phyloP scores from a whole-genome alignment of 2,113 vertebrate species.

The Lontra canadensis region DNA sequence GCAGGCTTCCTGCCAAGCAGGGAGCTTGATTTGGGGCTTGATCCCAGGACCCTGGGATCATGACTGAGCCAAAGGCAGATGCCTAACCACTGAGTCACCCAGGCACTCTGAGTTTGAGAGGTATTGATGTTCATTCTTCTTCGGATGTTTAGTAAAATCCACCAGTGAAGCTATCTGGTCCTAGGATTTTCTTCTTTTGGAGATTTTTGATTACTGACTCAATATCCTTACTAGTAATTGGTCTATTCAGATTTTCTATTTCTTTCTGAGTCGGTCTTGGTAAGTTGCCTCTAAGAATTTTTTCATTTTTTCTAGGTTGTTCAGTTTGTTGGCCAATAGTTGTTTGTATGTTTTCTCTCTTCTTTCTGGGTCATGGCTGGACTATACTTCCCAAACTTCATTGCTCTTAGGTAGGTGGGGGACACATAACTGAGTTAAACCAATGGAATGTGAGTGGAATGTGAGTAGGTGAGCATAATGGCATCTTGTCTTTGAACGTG shows the following conservation, averaged over 20 bases:
- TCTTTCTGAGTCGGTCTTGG: neutral
- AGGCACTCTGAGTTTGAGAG: neutral
- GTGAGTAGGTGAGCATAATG: neutral
- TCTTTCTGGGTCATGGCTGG: neutral
- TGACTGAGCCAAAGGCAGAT: too few species aligned
- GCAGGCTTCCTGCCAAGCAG: too few species aligned
- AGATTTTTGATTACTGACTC: neutral
- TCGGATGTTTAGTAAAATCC: neutral
- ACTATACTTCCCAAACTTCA: neutral
- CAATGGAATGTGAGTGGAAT: neutral
- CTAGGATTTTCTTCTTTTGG: neutral
- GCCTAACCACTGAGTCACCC: too few species aligned
- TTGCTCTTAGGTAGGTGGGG: neutral
- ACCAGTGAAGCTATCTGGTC: neutral
- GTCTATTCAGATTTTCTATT: neutral
- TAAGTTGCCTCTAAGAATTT: neutral
- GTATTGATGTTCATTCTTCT: neutral
- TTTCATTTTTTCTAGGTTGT: neutral
- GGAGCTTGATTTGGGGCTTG: too few species aligned
- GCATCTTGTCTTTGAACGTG: neutral
- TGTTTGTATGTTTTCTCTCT: neutral
- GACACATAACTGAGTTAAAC: neutral
- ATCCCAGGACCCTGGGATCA: too few species aligned
- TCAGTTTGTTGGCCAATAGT: neutral
- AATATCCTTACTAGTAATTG: neutral